These are phyloP conservation scores for Noturus placidus DNA, from an alignment of 2,113 vertebrate genomes.

Conservation along the genomic window DNA sequence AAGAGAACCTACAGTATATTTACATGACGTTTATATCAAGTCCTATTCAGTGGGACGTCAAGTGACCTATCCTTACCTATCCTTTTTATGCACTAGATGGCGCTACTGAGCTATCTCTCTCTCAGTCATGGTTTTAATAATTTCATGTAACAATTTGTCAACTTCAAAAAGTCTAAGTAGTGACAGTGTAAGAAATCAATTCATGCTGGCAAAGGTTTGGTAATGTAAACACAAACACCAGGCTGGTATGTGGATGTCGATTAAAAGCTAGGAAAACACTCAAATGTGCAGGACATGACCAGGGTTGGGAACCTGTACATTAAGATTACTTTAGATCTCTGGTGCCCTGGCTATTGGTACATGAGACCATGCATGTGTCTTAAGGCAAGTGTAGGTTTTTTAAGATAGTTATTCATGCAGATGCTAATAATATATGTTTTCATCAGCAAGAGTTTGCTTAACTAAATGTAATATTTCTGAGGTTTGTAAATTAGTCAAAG, in stretches of 20 bases:
- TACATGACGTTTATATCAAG: neutral
- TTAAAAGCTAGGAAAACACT: neutral
- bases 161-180: neutral
- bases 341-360: neutral
- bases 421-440: neutral
- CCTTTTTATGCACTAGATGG: conserved; percentile 63
- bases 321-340: neutral
- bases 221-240: neutral
- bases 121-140: neutral
- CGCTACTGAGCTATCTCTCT: conserved; percentile 37
- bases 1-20: neutral
- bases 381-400: neutral
- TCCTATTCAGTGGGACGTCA: neutral
- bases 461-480: neutral
- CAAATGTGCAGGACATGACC: neutral
- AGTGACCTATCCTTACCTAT: neutral
- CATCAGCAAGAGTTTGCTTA: neutral
- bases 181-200: neutral
- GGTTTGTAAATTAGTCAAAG: neutral
- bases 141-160: neutral
- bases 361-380: neutral
- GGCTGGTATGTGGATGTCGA: neutral
- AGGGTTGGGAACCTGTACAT: too few relatives aligned
- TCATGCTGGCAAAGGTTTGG: neutral
- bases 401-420: neutral